These are phyloP conservation scores for Hormaphis cornu DNA, from an alignment of 1,140 invertebrate genomes.

Conservation along the genomic window DNA sequence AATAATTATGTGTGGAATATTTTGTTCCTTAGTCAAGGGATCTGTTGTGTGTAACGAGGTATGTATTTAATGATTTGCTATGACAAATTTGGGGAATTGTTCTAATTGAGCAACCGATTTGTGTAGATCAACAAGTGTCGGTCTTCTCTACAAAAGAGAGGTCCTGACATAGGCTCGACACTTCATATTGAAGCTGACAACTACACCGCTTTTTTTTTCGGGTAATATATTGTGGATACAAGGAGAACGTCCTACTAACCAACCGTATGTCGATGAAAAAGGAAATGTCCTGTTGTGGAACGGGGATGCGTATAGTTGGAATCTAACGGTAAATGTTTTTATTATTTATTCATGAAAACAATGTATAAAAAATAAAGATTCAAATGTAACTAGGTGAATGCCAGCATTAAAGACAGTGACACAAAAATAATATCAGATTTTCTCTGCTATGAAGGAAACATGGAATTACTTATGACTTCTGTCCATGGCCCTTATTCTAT, in stretches of 20 bases:
- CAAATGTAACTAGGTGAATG: not conserved
- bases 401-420: not conserved
- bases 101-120: too few species aligned
- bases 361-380: not conserved
- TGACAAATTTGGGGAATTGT: too few species aligned
- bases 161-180: conserved; percentile 16
- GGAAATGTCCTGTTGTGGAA: conserved; percentile 65
- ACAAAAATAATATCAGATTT: conserved; percentile 21
- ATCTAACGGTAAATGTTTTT: conserved; percentile 38
- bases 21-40: conserved; percentile 8
- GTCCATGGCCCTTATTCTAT: conserved; percentile 77
- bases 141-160: conserved; percentile 24
- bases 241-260: conserved; percentile 31
- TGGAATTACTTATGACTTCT: conserved; percentile 40
- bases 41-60: not conserved
- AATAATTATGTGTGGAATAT: conserved; percentile 22
- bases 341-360: not conserved
- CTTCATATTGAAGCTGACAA: not conserved
- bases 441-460: not conserved
- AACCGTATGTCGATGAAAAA: conserved; percentile 40
- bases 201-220: not conserved
- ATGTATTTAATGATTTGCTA: not conserved
- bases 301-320: conserved; percentile 64
- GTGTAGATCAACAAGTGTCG: conserved; percentile 9
- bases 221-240: conserved; percentile 36